phyloP scores from a whole-genome alignment of 30 jellyfish, hydroid and myxozoan species.

The Haliclystus octoradiatus region DNA sequence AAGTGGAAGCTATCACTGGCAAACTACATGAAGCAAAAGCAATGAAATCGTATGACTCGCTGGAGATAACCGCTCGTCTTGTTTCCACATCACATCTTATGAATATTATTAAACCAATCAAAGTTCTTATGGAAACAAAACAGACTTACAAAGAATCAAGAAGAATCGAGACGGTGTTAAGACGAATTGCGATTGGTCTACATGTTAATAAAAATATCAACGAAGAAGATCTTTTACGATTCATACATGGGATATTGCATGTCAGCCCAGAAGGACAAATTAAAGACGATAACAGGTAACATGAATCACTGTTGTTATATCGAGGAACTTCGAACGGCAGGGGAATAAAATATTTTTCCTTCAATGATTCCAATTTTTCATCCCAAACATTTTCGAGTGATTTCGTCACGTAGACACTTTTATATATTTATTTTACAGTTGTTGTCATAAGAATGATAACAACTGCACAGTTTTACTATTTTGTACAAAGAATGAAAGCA shows the following conservation, averaged over 20 bases:
- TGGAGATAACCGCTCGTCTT: slow-evolving; percentile 59
- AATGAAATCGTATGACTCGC: slow-evolving; percentile 55
- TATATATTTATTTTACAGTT: too few relatives aligned
- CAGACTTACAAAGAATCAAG: slow-evolving; percentile 47
- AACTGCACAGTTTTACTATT: too few relatives aligned
- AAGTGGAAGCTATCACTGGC: slow-evolving; percentile 60
- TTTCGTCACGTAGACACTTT: too few relatives aligned
- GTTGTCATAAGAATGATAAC: too few relatives aligned
- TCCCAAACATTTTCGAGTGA: too few relatives aligned
- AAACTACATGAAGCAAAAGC: slow-evolving; percentile 92
- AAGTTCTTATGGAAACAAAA: slow-evolving; percentile 60
- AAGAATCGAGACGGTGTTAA: slow-evolving; percentile 66
- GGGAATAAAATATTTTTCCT: too few relatives aligned
- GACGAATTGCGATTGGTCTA: slow-evolving; percentile 65
- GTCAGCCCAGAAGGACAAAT: background rate
- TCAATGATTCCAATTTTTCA: too few relatives aligned
- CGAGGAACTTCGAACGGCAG: too few relatives aligned
- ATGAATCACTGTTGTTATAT: background rate
- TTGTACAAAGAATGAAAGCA: too few relatives aligned
- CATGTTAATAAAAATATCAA: slow-evolving; percentile 45
- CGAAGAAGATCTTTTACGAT: slow-evolving; percentile 28
- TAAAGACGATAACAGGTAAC: background rate
- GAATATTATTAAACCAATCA: slow-evolving; percentile 31
- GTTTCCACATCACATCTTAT: slow-evolving; percentile 34
- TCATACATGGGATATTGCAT: slow-evolving; percentile 18